Conservation (phyloP, 35 echinoderm and acorn worm species). For the Patiria miniata region DNA sequence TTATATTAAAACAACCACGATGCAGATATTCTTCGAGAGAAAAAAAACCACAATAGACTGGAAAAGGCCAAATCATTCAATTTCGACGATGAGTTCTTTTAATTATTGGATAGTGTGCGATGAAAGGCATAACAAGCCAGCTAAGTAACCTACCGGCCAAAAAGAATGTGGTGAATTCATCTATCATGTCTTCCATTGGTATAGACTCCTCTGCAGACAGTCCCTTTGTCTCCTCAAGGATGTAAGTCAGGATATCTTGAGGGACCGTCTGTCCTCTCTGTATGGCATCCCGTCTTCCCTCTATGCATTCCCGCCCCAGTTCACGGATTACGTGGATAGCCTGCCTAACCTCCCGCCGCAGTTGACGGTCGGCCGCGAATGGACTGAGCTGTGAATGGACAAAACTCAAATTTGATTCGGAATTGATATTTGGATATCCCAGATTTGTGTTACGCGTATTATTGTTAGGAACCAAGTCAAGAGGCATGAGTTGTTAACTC, state of each 20-base stretch:
- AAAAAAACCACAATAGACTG: no score
- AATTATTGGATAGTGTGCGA: no score
- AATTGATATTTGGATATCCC: no score
- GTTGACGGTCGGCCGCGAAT: not conserved
- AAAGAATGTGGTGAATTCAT: conserved; percentile 78
- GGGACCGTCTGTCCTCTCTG: conserved; percentile 34
- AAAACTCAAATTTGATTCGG: no score
- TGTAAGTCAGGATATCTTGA: conserved; percentile 59
- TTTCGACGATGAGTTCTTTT: no score
- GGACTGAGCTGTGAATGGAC: conserved; percentile 12
- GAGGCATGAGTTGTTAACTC: not conserved
- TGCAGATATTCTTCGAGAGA: no score
- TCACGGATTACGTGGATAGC: conserved; percentile 36
- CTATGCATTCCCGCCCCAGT: conserved; percentile 37
- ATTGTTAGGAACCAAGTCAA: not conserved
- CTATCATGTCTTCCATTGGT: conserved; percentile 56
- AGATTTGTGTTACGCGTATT: not conserved
- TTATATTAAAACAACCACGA: no score
- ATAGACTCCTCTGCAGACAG: conserved; percentile 28
- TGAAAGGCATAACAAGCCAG: not conserved
- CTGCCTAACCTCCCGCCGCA: conserved; percentile 26
- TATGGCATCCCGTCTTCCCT: conserved; percentile 32
- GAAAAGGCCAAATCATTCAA: no score
- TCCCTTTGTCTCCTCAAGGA: conserved; percentile 30
- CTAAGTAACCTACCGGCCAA: conserved; percentile 46